Evolutionary conservation across 2,888 invertebrate genomes (phyloP).

Genomic region (Agrilus mali): DNA sequence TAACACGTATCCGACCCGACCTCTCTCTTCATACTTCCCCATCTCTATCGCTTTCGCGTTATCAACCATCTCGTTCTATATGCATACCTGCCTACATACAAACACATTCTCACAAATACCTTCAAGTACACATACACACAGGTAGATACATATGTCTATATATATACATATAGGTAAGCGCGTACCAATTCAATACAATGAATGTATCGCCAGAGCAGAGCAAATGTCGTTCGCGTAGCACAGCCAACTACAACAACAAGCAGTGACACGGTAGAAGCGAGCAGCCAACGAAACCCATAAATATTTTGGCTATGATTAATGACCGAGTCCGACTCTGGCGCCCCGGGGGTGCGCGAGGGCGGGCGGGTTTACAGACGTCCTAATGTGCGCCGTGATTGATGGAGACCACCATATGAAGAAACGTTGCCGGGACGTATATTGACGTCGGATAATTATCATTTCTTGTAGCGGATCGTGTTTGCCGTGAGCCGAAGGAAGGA

Average conservation of each 20-base stretch:
- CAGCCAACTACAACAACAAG: conserved; percentile 1
- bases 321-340: conserved; percentile 22
- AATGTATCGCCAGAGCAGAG: no score
- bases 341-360: conserved; percentile 11
- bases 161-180: no score
- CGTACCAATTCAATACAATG: no score
- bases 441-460: conserved; percentile 31
- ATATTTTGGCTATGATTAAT: conserved; percentile 29
- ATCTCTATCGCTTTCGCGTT: no score
- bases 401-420: conserved; percentile 35
- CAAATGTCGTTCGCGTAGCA: no score
- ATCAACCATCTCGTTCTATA: no score
- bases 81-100: no score
- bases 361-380: conserved; percentile 22
- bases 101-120: no score
- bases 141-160: no score
- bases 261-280: conserved; percentile 19
- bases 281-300: conserved; percentile 19
- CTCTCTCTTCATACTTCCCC: no score
- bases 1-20: no score
- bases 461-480: conserved; percentile 15
- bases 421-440: conserved; percentile 32
- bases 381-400: conserved; percentile 33
- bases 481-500: conserved; percentile 2
- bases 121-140: no score